Evolutionary conservation across 2,888 invertebrate genomes (phyloP), one percentile per base, ranked within the genome.

Genomic region (Diaphora mendica): DNA sequence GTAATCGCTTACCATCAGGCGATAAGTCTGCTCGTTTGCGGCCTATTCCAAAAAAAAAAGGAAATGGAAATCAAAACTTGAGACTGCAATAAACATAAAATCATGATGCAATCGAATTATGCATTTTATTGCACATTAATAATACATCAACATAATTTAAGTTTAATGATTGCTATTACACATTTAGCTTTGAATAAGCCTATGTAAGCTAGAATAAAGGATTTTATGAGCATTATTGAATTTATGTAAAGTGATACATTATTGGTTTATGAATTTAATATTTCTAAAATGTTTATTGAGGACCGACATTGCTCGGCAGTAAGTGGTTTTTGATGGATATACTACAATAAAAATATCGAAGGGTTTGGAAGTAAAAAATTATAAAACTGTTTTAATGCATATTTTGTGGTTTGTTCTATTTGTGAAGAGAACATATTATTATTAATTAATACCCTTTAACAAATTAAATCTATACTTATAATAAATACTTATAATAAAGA

Each of bases 221-320:
- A 62, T 69, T 76, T 76, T 71, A 65, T 65, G 65, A 76, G 68
- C 68, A 70, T 59, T 72, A 39, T 59, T 59, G 55, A 39, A 67
- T 35, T 66, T 59, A 59, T 59, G 67, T 67, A 44, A 67, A 59
- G 59, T 66, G 71, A 67, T 67, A 67, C 55, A 66, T 66, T 71
- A 42, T 44, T 42, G 30, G 65, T 72, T 59, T 59, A 62, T 44
- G 67, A 67, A 59, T 66, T 67, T 42, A 67, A 71, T 42, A 59
- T 71, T 44, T 71, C 39, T 71, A 26, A 72, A 66, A 42, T 39
- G 71, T 65, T 71, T 70, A 33, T 44, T 59, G 39, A 42, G 42
- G 42, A 65, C 44, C 35, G 20, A 64, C n/a, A 64, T 55, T 39
- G 33, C 26, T 64, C 51, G 2, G 23, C 23, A 23, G 71, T 51